These are phyloP conservation scores for Ciona savignyi DNA, from an alignment of 23 tunicate genomes.

Conservation along the genomic window DNA sequence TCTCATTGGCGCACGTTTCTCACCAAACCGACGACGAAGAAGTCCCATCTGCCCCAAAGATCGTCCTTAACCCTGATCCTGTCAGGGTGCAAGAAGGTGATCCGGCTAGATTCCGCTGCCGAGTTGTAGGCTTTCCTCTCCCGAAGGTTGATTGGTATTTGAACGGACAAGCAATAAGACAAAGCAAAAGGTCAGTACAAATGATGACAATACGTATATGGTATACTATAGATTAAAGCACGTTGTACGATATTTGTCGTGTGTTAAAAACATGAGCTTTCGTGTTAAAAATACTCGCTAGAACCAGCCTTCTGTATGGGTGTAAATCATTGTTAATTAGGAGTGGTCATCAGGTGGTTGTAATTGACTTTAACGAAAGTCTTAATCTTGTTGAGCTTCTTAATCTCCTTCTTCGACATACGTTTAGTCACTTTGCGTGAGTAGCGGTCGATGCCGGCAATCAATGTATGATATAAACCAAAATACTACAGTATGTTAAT, in stretches of 20 bases:
- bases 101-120: conserved; percentile 81
- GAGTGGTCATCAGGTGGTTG: no score
- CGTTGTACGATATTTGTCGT: no score
- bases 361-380: not conserved
- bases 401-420: no score
- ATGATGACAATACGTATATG: not conserved
- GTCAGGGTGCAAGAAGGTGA: conserved; percentile 75
- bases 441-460: no score
- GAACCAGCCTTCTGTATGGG: no score
- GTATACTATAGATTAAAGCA: not conserved
- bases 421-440: no score
- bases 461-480: no score
- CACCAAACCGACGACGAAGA: conserved; percentile 29
- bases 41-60: conserved; percentile 53
- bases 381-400: no score
- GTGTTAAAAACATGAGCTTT: no score
- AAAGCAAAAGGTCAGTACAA: conserved; percentile 66
- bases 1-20: conserved; percentile 51
- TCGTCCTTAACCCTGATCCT: conserved; percentile 61
- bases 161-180: conserved; percentile 76
- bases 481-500: no score
- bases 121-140: conserved; percentile 65
- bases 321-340: no score
- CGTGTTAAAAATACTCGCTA: no score
- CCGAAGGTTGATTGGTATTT: conserved; percentile 96